Evolutionary conservation across 2,113 vertebrate genomes (phyloP).

Genomic region (Albula goreensis): DNA sequence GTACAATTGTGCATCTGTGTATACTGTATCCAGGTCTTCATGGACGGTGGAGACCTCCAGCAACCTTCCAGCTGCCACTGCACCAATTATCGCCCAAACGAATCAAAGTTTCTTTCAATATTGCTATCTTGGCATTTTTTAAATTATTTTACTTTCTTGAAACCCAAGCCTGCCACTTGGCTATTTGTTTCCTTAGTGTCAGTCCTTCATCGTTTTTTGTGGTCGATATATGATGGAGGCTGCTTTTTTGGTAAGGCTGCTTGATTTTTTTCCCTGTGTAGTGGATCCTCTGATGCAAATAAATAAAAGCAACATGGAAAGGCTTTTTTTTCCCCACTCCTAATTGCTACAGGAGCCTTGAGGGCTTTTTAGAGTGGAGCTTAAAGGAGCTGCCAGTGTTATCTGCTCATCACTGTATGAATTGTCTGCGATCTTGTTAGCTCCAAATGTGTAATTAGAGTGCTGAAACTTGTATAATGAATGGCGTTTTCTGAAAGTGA

Average conservation of each 20-base stretch:
- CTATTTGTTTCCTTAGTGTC: background rate
- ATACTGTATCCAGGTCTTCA: conserved; percentile 9
- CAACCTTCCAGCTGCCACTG: conserved; percentile 49
- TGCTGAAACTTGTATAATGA: conserved; percentile 9
- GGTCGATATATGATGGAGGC: conserved; percentile 12
- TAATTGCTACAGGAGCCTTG: conserved; percentile 11
- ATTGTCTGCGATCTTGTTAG: background rate
- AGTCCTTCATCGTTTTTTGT: conserved; percentile 17
- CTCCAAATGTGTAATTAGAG: background rate
- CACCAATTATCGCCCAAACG: conserved; percentile 50
- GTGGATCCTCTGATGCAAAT: conserved; percentile 10
- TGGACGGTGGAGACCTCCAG: conserved; percentile 36
- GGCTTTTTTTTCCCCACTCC: conserved; percentile 17
- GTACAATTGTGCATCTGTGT: too few relatives aligned
- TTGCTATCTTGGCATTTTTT: conserved; percentile 38
- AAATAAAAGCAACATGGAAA: background rate
- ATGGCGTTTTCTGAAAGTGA: background rate
- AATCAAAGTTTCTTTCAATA: conserved; percentile 49
- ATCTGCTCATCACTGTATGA: background rate
- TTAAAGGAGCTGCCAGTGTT: background rate
- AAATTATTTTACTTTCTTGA: conserved; percentile 1
- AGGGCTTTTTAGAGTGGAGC: background rate
- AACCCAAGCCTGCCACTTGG: background rate
- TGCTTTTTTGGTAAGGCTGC: conserved; percentile 8
- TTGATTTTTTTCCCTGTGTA: background rate